Percentiles rank a stretch among this genome's conserved stretches.
Evolutionary conservation across 2,888 invertebrate genomes (phyloP).

Genomic region (Drosophila koepferae): DNA sequence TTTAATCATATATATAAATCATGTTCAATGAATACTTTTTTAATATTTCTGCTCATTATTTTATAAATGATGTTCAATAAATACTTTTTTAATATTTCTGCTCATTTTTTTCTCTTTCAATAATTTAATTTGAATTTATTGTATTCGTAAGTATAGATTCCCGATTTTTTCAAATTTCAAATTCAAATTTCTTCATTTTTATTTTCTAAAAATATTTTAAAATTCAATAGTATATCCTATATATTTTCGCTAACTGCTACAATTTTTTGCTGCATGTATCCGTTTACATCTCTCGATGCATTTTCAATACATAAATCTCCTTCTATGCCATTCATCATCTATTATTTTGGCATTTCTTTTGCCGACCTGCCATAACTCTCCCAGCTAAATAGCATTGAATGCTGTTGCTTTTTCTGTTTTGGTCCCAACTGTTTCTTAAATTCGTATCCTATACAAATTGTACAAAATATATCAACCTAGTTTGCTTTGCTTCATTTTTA

Average conservation of each 20-base stretch:
- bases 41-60: not conserved
- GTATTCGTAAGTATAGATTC: too few relatives aligned
- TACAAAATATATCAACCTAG: conserved; percentile 39
- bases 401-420: not conserved
- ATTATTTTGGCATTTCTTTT: not conserved
- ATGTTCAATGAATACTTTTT: too few relatives aligned
- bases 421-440: conserved; percentile 18
- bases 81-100: too few relatives aligned
- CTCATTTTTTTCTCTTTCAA: not conserved
- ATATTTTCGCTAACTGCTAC: not conserved
- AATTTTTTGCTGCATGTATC: not conserved
- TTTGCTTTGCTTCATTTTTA: conserved; percentile 63
- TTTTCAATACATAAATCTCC: conserved; percentile 7
- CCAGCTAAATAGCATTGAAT: conserved; percentile 7
- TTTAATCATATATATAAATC: too few relatives aligned
- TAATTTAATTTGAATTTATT: not conserved
- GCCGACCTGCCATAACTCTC: not conserved
- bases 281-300: not conserved
- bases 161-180: too few relatives aligned
- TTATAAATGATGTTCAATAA: too few relatives aligned
- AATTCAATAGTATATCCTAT: not conserved
- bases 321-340: conserved; percentile 13
- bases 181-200: not conserved
- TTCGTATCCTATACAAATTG: conserved; percentile 52
- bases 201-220: not conserved